These are phyloP conservation scores for Meloidogyne exigua DNA, from an alignment of 1,140 invertebrate genomes.

Conservation along the genomic window DNA sequence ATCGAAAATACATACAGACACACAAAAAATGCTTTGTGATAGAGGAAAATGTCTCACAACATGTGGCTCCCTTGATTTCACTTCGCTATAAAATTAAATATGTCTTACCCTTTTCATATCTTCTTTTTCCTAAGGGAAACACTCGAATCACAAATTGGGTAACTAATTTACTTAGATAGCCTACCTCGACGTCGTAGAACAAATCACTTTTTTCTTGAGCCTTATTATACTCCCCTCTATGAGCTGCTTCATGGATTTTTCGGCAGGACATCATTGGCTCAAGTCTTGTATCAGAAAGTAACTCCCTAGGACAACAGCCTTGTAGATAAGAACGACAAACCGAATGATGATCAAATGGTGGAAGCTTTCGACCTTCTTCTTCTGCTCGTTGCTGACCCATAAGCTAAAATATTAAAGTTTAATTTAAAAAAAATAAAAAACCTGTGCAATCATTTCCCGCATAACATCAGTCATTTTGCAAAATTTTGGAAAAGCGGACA, in stretches of 20 bases:
- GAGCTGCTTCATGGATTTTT: constrained; percentile 62
- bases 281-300: constrained; percentile 55
- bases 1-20: constrained; percentile 32
- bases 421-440: constrained; percentile 46
- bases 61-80: constrained; percentile 2
- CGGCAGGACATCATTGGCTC: constrained; percentile 52
- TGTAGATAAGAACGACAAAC: constrained; percentile 61
- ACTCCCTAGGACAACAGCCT: constrained; percentile 60
- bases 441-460: constrained; percentile 61
- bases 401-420: constrained; percentile 10
- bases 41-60: neutral
- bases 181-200: constrained; percentile 61
- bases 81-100: constrained; percentile 2
- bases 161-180: neutral
- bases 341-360: constrained; percentile 54
- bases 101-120: constrained; percentile 10
- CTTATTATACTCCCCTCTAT: constrained; percentile 54
- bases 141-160: constrained; percentile 3
- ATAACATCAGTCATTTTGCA: constrained; percentile 57
- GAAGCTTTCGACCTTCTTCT: constrained; percentile 57
- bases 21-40: neutral
- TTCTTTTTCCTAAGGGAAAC: neutral
- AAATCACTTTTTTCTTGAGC: constrained; percentile 59
- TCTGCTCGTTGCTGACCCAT: constrained; percentile 49
- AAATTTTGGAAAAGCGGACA: neutral